Evolutionary conservation across 2,797 vertebrate species (phyloP), one percentile per base, ranked within the genome.

Genomic region (Semotilus atromaculatus): DNA sequence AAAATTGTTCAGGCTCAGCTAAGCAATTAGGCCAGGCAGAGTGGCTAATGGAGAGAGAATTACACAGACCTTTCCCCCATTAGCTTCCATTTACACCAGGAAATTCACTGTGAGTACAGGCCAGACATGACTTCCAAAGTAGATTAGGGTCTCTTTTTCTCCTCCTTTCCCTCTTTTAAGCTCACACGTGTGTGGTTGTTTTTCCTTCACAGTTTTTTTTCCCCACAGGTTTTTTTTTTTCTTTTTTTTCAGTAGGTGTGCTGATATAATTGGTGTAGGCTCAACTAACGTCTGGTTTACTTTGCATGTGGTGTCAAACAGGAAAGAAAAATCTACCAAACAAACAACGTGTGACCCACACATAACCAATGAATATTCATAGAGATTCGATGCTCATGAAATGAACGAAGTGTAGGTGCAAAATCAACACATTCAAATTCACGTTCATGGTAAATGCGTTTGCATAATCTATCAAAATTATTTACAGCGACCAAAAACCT

Each of bases 41-140:
- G 92, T 91, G 55, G 90, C 93, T 94, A 94, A 95, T 95, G 93
- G 93, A 93, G 91, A 91, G 90, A 92, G 92, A 93, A 94, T 94
- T 94, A 94, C 92, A 92, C 92, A 92, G 93, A 94, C 92, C 92
- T 93, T 90, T 93, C 91, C 89, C 91, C 94, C 92, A 95, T 95
- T 95, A 94, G 92, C 93, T 90, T 89, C 93, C 93, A 93, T 93
- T 94, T 95, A 94, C 93, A 93, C 91, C 92, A 91, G 93, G 92
- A 93, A 91, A 93, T 94, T 91, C 80, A 93, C 90, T 89, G 91
- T 90, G 91, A 93, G 92, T 88, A 88, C 87, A 82, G 93, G 89
- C 88, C 89, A 89, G 89, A 91, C 93, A 89, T 90, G 91, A 94
- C 92, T 93, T 92, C 92, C 90, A 93, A 93, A 93, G 91, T 88